Evolutionary conservation across 2,888 invertebrate genomes (phyloP).

Genomic region (Spisula solida): DNA sequence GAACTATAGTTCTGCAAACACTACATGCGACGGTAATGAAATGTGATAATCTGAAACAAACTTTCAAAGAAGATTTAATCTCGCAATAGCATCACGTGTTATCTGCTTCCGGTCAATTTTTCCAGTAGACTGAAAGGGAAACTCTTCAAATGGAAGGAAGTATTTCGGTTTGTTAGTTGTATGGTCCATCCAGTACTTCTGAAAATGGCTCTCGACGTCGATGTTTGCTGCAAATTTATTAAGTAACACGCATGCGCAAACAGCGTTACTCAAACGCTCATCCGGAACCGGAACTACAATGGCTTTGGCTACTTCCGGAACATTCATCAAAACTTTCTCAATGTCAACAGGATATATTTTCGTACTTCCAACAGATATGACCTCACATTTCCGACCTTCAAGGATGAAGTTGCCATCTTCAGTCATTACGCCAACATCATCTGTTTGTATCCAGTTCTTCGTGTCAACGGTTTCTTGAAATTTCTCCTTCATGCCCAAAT

Average conservation of each 20-base stretch:
- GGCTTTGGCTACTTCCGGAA: constrained; percentile 32
- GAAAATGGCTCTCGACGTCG: constrained; percentile 27
- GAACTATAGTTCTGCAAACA: too few species aligned
- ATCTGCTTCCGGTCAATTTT: constrained; percentile 42
- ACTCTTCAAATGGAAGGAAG: constrained; percentile 31
- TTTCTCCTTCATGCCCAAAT: constrained; percentile 36
- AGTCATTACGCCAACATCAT: constrained; percentile 48
- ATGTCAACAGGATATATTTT: constrained; percentile 51
- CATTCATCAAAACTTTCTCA: constrained; percentile 37
- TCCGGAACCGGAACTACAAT: constrained; percentile 59
- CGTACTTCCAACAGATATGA: constrained; percentile 42
- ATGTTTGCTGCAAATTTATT: background rate
- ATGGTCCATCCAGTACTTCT: constrained; percentile 7
- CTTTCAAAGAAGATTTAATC: constrained; percentile 1
- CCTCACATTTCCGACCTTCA: constrained; percentile 47
- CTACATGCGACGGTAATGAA: too few species aligned
- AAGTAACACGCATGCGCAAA: constrained; percentile 57
- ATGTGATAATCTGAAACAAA: too few species aligned
- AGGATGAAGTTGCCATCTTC: constrained; percentile 59
- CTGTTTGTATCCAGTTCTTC: constrained; percentile 47
- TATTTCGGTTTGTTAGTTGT: constrained; percentile 33
- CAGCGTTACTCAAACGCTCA: constrained; percentile 34
- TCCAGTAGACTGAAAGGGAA: constrained; percentile 38
- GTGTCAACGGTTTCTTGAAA: constrained; percentile 43
- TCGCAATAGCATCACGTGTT: background rate